A percentile compares a stretch with the other conserved stretches of the same genome.
These are phyloP conservation scores for Hydropsyche betteni DNA, from an alignment of 2,888 invertebrate genomes.

Conservation along the genomic window DNA sequence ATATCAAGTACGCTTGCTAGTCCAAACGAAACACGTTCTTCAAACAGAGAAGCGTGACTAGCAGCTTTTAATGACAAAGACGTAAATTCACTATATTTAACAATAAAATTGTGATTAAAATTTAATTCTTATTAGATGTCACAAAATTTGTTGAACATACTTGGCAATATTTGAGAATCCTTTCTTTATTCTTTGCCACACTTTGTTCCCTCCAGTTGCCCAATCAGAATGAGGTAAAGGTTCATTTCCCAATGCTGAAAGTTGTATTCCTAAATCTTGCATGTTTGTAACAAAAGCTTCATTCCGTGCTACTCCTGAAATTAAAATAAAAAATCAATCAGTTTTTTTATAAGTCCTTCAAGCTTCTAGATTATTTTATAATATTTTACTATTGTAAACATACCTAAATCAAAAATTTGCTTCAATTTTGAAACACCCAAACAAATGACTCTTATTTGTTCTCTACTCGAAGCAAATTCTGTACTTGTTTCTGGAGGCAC, in stretches of 20 bases:
- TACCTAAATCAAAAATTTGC: constrained; percentile 62
- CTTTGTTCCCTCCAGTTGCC: constrained; percentile 53
- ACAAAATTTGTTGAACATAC: constrained; percentile 35
- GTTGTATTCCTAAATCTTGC: constrained; percentile 65
- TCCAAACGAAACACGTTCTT: constrained; percentile 66
- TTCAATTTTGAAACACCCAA: constrained; percentile 66
- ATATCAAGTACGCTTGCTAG: constrained; percentile 66
- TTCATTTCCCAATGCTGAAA: constrained; percentile 59
- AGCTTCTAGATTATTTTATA: neutral
- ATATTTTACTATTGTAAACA: neutral
- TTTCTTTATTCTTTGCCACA: constrained; percentile 50
- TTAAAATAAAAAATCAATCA: constrained; percentile 4
- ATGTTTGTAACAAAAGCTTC: constrained; percentile 64
- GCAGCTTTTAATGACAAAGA: constrained; percentile 62
- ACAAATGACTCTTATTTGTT: constrained; percentile 66
- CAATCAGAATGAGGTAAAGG: constrained; percentile 52
- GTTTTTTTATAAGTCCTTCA: constrained; percentile 2
- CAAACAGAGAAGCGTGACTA: constrained; percentile 65
- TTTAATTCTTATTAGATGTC: no score
- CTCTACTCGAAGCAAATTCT: constrained; percentile 67
- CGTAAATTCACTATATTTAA: constrained; percentile 60
- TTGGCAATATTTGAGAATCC: constrained; percentile 49
- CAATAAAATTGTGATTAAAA: no score
- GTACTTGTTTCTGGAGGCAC: constrained; percentile 66
- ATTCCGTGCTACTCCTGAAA: constrained; percentile 55